Conservation (phyloP, 2,888 invertebrate genomes). For the Apamea anceps region DNA sequence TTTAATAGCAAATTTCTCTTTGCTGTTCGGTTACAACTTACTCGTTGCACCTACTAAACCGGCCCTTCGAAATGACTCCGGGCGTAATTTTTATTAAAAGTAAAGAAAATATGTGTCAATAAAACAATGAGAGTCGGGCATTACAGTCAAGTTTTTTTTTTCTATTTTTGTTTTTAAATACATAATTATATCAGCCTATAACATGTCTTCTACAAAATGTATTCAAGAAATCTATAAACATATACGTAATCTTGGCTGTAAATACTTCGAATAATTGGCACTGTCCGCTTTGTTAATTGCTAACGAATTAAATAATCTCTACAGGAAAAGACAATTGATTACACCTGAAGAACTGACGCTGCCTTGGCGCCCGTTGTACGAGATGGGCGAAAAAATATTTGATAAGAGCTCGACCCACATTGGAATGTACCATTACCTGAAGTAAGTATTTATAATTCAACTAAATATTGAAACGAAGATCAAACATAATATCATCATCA, state of each 20-base stretch:
- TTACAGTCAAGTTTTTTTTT: background rate
- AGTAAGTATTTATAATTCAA: slow-evolving; percentile 80
- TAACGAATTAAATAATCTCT: slow-evolving; percentile 62
- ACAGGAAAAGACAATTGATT: slow-evolving; percentile 94
- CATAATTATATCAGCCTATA: background rate
- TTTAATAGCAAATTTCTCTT: background rate
- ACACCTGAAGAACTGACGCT: slow-evolving; percentile 94
- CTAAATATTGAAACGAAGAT: background rate
- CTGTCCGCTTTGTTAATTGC: slow-evolving; percentile 36
- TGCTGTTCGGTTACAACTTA: background rate
- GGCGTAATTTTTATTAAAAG: background rate
- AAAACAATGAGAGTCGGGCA: background rate
- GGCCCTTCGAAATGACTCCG: background rate
- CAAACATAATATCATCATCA: slow-evolving; percentile 15
- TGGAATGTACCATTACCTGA: slow-evolving; percentile 91
- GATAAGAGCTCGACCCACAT: slow-evolving; percentile 89
- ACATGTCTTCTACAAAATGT: slow-evolving; percentile 2
- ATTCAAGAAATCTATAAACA: slow-evolving; percentile 13
- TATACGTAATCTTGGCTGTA: slow-evolving; percentile 53
- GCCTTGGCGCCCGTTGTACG: slow-evolving; percentile 96
- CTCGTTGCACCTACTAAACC: background rate
- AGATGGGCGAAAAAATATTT: slow-evolving; percentile 91
- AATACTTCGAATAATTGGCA: slow-evolving; percentile 58
- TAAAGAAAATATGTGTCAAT: background rate
- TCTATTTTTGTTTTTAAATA: slow-evolving; percentile 13